These are phyloP conservation scores for Flabesymbios commensalis DNA, from an alignment of 2,888 invertebrate species.

Conservation along the genomic window DNA sequence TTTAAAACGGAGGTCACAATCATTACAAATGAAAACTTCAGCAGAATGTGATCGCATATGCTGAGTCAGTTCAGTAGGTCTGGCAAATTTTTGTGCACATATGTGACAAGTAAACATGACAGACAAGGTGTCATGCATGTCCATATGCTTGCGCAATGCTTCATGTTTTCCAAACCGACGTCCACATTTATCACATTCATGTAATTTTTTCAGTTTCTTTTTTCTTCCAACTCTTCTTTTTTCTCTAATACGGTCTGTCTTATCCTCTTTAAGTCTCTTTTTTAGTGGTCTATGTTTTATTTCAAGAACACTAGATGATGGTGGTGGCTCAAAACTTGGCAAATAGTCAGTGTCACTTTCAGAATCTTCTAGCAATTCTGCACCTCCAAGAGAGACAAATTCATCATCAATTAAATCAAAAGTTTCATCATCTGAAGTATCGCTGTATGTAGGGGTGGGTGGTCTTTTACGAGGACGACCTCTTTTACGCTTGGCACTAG, in stretches of 20 bases:
- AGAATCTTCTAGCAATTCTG: too few species aligned
- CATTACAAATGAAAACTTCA: conserved; percentile 31
- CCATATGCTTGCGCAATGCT: conserved; percentile 14
- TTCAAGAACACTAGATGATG: not conserved
- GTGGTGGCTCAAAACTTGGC: too few species aligned
- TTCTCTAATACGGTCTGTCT: too few species aligned
- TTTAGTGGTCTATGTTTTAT: conserved; percentile 2
- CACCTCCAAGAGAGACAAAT: too few species aligned
- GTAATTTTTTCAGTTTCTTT: conserved; percentile 6
- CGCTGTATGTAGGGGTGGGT: too few species aligned
- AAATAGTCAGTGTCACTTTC: too few species aligned
- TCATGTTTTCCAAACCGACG: conserved; percentile 17
- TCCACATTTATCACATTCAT: conserved; percentile 21
- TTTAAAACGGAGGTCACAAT: conserved; percentile 33
- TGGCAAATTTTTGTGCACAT: conserved; percentile 36
- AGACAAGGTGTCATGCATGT: conserved; percentile 7
- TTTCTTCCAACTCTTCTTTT: not conserved
- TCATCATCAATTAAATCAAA: too few species aligned
- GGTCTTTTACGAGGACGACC: too few species aligned
- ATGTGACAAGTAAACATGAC: conserved; percentile 32
- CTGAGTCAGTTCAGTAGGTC: conserved; percentile 37
- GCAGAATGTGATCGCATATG: conserved; percentile 38
- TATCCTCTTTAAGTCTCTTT: not conserved
- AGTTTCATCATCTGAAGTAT: too few species aligned
- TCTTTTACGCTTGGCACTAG: too few species aligned